Base-by-base conservation (phyloP, 2,888 invertebrate genomes). In the Sipha maydis region DNA sequence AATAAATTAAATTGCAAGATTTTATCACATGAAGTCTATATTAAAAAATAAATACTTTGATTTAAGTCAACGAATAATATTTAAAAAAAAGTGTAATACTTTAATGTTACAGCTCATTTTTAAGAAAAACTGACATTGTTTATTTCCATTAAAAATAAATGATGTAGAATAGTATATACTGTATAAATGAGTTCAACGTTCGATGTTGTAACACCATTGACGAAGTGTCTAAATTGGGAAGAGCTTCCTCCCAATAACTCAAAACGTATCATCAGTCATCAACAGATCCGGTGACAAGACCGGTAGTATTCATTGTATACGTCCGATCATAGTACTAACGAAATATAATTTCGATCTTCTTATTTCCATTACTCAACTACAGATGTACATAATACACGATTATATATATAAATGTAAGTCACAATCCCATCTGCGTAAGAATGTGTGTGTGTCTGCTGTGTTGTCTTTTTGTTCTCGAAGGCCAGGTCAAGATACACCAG, bases 401-500 rank as follows among this genome's bases (percentile, higher is more conserved):
- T 41, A 41, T 41, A 41, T 41, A 41, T 1, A 69, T 69, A 61
- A 61, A 61, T 25, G 28, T 28, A 83, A 71, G 83, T 73, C 61
- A 76, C 41, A 48, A 76, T 17, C 41, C 28, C 21, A 83, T 73
- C 54, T 83, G 73, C 19, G 73, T 73, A 34, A n/a, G 73, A 80
- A 41, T 83, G 19, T 38, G 2, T 14, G 56, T 56, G n/a, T n/a
- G 61, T 61, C 78, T 25, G 19, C 4, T 21, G 21, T 0, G 82
- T 69, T 69, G 73, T 75, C 73, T 41, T 84, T 84, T 84, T 84
- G 75, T 76, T 61, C 14, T 31, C 56, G 73, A 34, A 67, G 76
- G 41, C 61, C 84, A 84, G 67, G 84, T 85, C 84, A 85, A 77
- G 41, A 85, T 76, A 77, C 76, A 61, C 17, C 61, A 28, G 31